Percentiles rank a stretch among this genome's conserved stretches.
phyloP scores from a whole-genome alignment of 2,797 vertebrate species.

The Rhynchotus rufescens region DNA sequence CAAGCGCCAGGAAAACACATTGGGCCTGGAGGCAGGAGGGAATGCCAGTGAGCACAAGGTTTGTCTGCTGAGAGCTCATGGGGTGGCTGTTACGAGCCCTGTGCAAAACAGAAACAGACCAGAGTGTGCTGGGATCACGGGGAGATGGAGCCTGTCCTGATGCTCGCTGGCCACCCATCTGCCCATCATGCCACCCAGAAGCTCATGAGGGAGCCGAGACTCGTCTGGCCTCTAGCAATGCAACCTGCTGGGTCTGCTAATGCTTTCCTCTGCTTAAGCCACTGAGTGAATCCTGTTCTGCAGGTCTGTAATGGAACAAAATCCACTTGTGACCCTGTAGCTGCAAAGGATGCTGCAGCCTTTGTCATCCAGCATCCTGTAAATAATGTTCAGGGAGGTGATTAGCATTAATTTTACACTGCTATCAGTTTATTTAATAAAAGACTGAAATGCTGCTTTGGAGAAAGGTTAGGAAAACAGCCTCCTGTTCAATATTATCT shows the following conservation, averaged over 20 bases:
- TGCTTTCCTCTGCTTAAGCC: neutral
- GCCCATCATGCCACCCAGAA: neutral
- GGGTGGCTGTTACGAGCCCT: neutral
- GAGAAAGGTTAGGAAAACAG: constrained; percentile 52
- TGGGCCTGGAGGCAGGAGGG: neutral
- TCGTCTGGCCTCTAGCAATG: neutral
- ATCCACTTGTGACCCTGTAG: neutral
- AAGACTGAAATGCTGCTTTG: constrained; percentile 58
- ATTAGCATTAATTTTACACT: constrained; percentile 43
- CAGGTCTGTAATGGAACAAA: neutral
- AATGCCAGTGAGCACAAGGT: neutral
- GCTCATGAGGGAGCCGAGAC: fast-evolving
- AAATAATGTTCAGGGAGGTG: constrained; percentile 1
- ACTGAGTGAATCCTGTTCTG: neutral
- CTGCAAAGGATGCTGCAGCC: neutral
- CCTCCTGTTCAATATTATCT: constrained; percentile 61
- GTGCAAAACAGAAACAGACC: neutral
- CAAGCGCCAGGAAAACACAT: neutral
- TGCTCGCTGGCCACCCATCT: neutral
- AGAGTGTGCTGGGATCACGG: neutral
- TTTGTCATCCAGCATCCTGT: constrained; percentile 1
- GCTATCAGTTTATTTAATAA: constrained; percentile 65
- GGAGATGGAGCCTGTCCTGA: fast-evolving
- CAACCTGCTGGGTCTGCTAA: neutral
- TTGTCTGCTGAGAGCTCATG: neutral